Conservation (phyloP, 2,888 invertebrate species). For the Amorpha juglandis region DNA sequence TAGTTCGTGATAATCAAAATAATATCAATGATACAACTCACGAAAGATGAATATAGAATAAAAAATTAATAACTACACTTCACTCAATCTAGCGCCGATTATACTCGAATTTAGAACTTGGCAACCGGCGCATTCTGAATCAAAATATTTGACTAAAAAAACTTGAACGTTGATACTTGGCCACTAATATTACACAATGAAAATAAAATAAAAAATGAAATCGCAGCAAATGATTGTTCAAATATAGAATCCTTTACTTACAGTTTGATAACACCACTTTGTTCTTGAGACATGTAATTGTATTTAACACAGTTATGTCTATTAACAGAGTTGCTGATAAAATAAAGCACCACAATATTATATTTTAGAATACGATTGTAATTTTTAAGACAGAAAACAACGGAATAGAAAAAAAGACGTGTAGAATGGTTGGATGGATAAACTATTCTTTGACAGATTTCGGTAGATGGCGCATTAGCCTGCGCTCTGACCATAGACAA, state of each 20-base stretch:
- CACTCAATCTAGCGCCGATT: conserved; percentile 40
- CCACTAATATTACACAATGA: conserved; percentile 20
- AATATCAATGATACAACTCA: conserved; percentile 40
- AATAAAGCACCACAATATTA: conserved; percentile 55
- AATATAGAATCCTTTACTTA: conserved; percentile 61
- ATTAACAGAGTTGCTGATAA: conserved; percentile 53
- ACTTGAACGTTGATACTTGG: conserved; percentile 12
- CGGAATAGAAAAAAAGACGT: conserved; percentile 75
- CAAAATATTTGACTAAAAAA: conserved; percentile 7
- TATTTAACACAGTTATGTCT: conserved; percentile 55
- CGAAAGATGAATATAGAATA: conserved; percentile 3
- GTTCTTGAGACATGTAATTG: conserved; percentile 45
- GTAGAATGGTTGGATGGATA: conserved; percentile 61
- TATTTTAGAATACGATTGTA: conserved; percentile 65
- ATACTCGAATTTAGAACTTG: conserved; percentile 33
- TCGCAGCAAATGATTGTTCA: conserved; percentile 52
- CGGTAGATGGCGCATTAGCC: conserved; percentile 66
- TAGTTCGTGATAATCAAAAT: conserved; percentile 48
- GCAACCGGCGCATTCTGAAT: conserved; percentile 25
- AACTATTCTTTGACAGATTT: conserved; percentile 44
- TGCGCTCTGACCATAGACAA: conserved; percentile 42
- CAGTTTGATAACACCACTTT: conserved; percentile 53
- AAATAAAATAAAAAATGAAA: conserved; percentile 54
- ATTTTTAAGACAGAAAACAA: conserved; percentile 73
- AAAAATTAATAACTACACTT: conserved; percentile 27